Evolutionary conservation across 2,888 invertebrate genomes (phyloP).

Genomic region (Parthenolecanium corni): DNA sequence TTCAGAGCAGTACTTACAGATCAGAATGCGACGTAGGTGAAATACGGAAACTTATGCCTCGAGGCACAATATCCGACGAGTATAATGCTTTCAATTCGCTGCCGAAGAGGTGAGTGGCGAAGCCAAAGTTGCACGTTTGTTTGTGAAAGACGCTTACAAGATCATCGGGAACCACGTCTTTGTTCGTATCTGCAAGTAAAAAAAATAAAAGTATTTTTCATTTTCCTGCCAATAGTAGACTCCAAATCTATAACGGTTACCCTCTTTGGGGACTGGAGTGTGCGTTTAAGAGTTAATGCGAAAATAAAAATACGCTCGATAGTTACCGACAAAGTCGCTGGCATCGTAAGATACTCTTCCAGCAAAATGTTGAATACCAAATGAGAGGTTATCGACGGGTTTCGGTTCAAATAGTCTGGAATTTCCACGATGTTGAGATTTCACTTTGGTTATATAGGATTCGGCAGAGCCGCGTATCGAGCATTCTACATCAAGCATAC

Average conservation of each 20-base stretch:
- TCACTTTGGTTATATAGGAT: slow-evolving; percentile 67
- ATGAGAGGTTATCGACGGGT: slow-evolving; percentile 64
- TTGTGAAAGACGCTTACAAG: slow-evolving; percentile 85
- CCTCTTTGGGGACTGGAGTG: no score
- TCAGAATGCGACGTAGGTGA: slow-evolving; percentile 80
- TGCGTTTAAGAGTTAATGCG: no score
- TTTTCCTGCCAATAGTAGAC: no score
- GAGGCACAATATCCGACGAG: slow-evolving; percentile 59
- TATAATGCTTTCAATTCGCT: slow-evolving; percentile 76
- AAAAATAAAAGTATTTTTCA: background rate
- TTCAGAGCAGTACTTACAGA: slow-evolving; percentile 40
- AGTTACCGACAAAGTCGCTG: slow-evolving; percentile 59
- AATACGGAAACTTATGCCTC: slow-evolving; percentile 72
- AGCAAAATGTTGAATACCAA: slow-evolving; percentile 84
- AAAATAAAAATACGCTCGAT: no score
- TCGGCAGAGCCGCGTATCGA: slow-evolving; percentile 70
- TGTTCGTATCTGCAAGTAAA: slow-evolving; percentile 64
- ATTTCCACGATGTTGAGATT: slow-evolving; percentile 70
- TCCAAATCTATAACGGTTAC: no score
- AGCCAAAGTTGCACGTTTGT: slow-evolving; percentile 89
- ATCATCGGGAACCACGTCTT: slow-evolving; percentile 84
- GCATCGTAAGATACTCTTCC: slow-evolving; percentile 80
- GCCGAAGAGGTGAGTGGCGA: slow-evolving; percentile 90
- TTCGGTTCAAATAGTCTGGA: slow-evolving; percentile 68
- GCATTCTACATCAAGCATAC: slow-evolving; percentile 85